Percentiles rank a stretch among this genome's conserved stretches.
These are phyloP conservation scores for Gopherus flavomarginatus DNA, from an alignment of 2,113 vertebrate species.

Conservation along the genomic window DNA sequence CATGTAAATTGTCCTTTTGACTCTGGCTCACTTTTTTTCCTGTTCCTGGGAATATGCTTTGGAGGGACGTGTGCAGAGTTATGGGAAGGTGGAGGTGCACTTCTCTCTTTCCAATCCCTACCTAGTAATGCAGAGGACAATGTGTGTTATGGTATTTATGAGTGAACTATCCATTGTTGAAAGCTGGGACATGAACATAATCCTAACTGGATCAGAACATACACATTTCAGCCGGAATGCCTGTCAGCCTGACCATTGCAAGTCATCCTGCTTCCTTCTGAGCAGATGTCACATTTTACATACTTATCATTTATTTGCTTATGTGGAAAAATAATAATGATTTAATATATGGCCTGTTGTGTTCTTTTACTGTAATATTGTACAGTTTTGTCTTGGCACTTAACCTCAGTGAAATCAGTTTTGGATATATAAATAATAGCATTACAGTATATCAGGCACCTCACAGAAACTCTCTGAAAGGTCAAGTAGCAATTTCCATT, in stretches of 20 bases:
- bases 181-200: not conserved
- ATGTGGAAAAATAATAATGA: not conserved
- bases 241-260: not conserved
- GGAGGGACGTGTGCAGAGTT: not conserved
- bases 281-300: not conserved
- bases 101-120: not conserved
- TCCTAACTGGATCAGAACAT: not conserved
- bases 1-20: not conserved
- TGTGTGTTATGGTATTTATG: rapidly evolving
- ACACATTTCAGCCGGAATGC: not conserved
- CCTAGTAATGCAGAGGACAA: rapidly evolving
- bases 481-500: not conserved
- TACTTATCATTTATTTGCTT: constrained; percentile 6
- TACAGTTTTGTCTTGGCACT: not conserved
- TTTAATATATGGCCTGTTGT: not conserved
- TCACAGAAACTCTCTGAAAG: not conserved
- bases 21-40: not conserved
- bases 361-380: not conserved
- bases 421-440: not conserved
- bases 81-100: not conserved
- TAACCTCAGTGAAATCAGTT: not conserved
- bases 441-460: not conserved
- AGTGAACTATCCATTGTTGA: not conserved
- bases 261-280: not conserved
- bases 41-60: not conserved